These are phyloP conservation scores for Aradus depressus DNA, from an alignment of 2,888 invertebrate species.

Conservation along the genomic window DNA sequence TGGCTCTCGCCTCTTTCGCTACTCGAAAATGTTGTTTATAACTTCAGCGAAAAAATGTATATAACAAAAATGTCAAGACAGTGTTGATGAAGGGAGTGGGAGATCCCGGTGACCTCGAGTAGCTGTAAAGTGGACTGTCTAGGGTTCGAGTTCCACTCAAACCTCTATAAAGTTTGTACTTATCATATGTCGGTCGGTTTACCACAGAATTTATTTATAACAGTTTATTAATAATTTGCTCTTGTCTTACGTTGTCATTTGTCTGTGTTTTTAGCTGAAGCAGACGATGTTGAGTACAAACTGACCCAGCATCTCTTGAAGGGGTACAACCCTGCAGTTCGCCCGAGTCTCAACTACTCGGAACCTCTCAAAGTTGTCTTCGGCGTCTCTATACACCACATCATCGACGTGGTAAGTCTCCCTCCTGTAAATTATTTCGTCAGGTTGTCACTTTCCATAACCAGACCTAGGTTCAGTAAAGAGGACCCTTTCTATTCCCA, in stretches of 20 bases:
- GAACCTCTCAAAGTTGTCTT: conserved; percentile 65
- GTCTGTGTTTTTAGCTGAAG: conserved; percentile 19
- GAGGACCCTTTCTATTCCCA: no score
- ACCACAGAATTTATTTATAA: no score
- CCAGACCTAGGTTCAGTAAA: no score
- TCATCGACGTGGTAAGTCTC: conserved; percentile 68
- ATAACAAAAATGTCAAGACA: background rate
- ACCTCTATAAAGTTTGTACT: no score
- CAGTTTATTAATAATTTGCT: background rate
- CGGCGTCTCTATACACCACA: conserved; percentile 71
- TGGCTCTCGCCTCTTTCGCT: background rate
- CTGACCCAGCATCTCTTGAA: conserved; percentile 60
- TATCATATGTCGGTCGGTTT: no score
- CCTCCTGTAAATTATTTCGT: no score
- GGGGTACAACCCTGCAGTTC: conserved; percentile 63
- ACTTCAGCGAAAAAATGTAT: background rate
- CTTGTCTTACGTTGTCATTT: background rate
- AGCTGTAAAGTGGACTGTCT: no score
- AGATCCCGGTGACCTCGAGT: background rate
- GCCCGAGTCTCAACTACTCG: conserved; percentile 67
- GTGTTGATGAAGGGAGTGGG: background rate
- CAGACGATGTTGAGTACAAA: conserved; percentile 55
- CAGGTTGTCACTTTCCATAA: no score
- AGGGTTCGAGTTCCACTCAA: no score
- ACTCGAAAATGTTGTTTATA: background rate